Evolutionary conservation across 2,113 vertebrate genomes (phyloP), one percentile per base, ranked within the genome.

Genomic region (Paralichthys olivaceus): DNA sequence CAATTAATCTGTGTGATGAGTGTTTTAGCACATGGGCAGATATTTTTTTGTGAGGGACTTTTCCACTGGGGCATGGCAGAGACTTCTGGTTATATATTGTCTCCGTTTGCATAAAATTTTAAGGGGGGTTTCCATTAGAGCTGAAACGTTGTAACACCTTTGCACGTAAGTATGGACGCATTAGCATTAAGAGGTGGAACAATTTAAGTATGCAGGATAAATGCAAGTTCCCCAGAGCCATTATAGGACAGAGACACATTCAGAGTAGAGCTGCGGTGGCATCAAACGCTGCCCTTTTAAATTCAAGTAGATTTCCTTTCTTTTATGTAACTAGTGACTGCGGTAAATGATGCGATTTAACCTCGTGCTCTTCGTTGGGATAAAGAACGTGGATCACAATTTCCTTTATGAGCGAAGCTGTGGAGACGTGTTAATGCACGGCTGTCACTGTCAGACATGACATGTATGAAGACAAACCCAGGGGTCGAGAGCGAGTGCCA

Each of bases 361-460:
- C 76, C 73, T 85, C 84, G 70, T 71, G 59, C 47, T 22, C 70
- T 45, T 26, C 1, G 49, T 28, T 40, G 19, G 60, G 59, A 77
- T 70, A 25, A 63, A 79, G 66, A 79, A 47, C 62, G 37, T 29
- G 40, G 32, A 72, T 89, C 55, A 11, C 53, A 62, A 29, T 85
- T 72, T 67, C 23, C 51, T 79, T 68, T 37, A 49, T 40, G 69
- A 57, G 79, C 57, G 80, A 80, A 23, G 55, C 59, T 20, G 72
- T 29, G 75, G 25, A 77, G 80, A 72, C 8, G 40, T 51, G 85
- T 77, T 81, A 82, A 79, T 28, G 26, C 13, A n/a, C 73, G 32
- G 66, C 85, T 85, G 76, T 86, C 80, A 76, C 73, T 75, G 79
- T 83, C 72, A 79, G 71, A 87, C 79, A 68, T 64, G 84, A 89